These are phyloP conservation scores for Lymantria monacha DNA, from an alignment of 2,888 invertebrate species.

Conservation along the genomic window DNA sequence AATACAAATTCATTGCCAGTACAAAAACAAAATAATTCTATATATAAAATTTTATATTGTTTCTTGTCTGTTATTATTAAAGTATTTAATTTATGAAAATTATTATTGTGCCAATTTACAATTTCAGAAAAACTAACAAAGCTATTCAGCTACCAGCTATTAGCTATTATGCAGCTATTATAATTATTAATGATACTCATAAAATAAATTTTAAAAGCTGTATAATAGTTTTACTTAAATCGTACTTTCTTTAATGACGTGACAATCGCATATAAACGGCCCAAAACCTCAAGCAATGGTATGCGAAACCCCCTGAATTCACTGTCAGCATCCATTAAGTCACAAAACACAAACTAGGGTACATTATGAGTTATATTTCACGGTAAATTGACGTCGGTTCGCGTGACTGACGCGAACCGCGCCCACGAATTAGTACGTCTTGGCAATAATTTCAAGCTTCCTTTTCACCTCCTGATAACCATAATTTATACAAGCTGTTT, in stretches of 20 bases:
- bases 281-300: background rate
- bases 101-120: too few species aligned
- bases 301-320: background rate
- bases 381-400: constrained; percentile 31
- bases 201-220: too few species aligned
- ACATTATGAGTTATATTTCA: constrained; percentile 47
- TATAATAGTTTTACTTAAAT: too few species aligned
- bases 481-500: constrained; percentile 9
- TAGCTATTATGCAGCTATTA: too few species aligned
- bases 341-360: constrained; percentile 20
- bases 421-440: constrained; percentile 13
- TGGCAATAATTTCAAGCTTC: constrained; percentile 33
- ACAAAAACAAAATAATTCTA: too few species aligned
- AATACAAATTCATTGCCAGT: too few species aligned
- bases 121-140: too few species aligned
- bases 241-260: background rate
- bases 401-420: constrained; percentile 32
- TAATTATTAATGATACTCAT: too few species aligned
- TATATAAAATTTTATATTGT: too few species aligned
- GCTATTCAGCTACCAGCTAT: too few species aligned
- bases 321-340: constrained; percentile 15
- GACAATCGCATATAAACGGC: background rate
- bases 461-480: constrained; percentile 16
- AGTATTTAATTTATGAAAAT: too few species aligned
- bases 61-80: too few species aligned